Conservation (phyloP, 2,113 vertebrate species). For the Etheostoma cragini region DNA sequence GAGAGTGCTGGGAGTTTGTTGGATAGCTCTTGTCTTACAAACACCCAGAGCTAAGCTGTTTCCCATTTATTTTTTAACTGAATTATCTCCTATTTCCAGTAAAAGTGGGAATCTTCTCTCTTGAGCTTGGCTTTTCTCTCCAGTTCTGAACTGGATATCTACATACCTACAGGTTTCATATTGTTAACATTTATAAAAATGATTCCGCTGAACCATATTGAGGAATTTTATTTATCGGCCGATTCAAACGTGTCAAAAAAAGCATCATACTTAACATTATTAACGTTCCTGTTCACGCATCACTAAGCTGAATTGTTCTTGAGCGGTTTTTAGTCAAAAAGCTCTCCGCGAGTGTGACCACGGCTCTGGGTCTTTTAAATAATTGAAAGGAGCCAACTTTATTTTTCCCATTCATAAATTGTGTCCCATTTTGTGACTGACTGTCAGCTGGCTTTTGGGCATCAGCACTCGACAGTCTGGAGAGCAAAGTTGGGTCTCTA, state of each 20-base stretch:
- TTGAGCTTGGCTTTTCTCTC: neutral
- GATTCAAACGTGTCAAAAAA: neutral
- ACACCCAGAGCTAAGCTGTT: neutral
- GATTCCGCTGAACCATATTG: neutral
- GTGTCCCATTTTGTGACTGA: conserved; percentile 29
- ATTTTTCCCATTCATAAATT: conserved; percentile 50
- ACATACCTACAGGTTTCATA: neutral
- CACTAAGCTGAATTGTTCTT: neutral
- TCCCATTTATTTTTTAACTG: neutral
- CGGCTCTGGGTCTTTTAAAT: conserved; percentile 45
- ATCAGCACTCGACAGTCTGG: conserved; percentile 20
- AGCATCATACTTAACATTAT: neutral
- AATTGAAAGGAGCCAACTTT: conserved; percentile 53
- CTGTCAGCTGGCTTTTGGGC: conserved; percentile 47
- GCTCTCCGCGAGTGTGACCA: conserved; percentile 14
- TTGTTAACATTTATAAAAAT: neutral
- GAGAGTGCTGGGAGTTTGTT: conserved; percentile 14
- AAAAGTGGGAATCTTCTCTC: neutral
- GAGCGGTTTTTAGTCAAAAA: conserved; percentile 8
- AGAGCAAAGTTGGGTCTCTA: conserved; percentile 14
- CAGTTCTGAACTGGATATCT: neutral
- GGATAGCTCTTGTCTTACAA: conserved; percentile 1
- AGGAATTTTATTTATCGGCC: neutral
- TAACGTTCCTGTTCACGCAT: neutral
- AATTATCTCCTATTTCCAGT: neutral